Evolutionary conservation across 2,888 invertebrate genomes (phyloP).

Genomic region (Malachius bipustulatus): DNA sequence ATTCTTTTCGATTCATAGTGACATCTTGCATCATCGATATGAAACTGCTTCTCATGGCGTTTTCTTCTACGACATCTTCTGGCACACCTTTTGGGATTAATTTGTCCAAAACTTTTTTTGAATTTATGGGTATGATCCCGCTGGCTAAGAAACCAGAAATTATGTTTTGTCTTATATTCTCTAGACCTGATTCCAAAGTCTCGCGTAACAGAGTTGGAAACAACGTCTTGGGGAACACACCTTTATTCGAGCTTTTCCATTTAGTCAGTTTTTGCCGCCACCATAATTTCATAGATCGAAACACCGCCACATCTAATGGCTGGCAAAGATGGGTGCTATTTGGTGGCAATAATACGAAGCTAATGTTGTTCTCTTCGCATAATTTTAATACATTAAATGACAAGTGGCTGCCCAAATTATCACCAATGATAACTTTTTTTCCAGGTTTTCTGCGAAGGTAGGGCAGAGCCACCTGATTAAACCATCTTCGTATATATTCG

Average conservation of each 20-base stretch:
- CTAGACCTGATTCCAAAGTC: slow-evolving; percentile 6
- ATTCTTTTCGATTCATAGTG: not conserved
- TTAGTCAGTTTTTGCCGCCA: too few species aligned
- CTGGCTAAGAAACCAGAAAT: slow-evolving; percentile 12
- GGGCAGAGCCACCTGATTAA: slow-evolving; percentile 17
- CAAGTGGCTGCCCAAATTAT: too few species aligned
- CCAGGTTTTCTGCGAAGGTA: slow-evolving; percentile 15
- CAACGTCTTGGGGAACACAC: too few species aligned
- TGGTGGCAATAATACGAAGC: too few species aligned
- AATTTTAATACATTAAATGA: too few species aligned
- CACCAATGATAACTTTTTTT: too few species aligned
- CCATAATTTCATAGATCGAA: too few species aligned
- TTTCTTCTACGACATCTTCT: too few species aligned
- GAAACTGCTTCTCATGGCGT: not conserved
- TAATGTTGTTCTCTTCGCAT: too few species aligned
- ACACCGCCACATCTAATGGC: too few species aligned
- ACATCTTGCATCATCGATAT: not conserved
- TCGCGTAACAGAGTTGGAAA: not conserved
- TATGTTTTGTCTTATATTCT: slow-evolving; percentile 10
- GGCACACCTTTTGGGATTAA: not conserved
- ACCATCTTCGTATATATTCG: slow-evolving; percentile 18
- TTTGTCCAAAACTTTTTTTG: slow-evolving; percentile 6
- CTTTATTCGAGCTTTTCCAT: too few species aligned
- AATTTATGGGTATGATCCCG: slow-evolving; percentile 13
- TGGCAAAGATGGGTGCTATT: too few species aligned